Evolutionary conservation across 2,113 vertebrate genomes (phyloP).

Genomic region (Ptilonorhynchus violaceus): DNA sequence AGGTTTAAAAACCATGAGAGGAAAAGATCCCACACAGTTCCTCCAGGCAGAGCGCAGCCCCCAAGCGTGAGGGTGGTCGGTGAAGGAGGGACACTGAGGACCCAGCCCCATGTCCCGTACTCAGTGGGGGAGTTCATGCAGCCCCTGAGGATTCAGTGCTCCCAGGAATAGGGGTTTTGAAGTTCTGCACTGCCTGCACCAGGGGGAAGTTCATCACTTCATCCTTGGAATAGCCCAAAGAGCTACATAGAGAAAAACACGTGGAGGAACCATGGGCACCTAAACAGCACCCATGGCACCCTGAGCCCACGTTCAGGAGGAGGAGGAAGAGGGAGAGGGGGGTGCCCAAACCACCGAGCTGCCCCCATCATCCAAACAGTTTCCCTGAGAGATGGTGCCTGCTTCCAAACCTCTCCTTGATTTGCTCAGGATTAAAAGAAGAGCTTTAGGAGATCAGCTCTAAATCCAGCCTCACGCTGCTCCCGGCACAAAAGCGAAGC

Average conservation of each 20-base stretch:
- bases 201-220: background rate
- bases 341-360: background rate
- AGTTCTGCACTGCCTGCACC: no score
- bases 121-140: background rate
- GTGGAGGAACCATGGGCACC: background rate
- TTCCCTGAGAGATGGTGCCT: constrained; percentile 54
- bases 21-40: background rate
- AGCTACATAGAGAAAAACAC: background rate
- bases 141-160: background rate
- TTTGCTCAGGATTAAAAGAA: constrained; percentile 57
- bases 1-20: background rate
- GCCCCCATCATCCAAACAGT: background rate
- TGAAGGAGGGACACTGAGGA: background rate
- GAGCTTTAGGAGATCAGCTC: constrained; percentile 41
- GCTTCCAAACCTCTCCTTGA: constrained; percentile 58
- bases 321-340: background rate
- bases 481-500: constrained; percentile 50
- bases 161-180: fast-evolving
- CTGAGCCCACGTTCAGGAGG: background rate
- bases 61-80: background rate
- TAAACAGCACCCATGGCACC: fast-evolving
- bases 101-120: background rate
- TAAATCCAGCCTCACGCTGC: constrained; percentile 44
- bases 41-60: background rate
- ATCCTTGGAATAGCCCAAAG: background rate